phyloP scores from a whole-genome alignment of 2,797 vertebrate genomes.

The Urocyon cinereoargenteus region DNA sequence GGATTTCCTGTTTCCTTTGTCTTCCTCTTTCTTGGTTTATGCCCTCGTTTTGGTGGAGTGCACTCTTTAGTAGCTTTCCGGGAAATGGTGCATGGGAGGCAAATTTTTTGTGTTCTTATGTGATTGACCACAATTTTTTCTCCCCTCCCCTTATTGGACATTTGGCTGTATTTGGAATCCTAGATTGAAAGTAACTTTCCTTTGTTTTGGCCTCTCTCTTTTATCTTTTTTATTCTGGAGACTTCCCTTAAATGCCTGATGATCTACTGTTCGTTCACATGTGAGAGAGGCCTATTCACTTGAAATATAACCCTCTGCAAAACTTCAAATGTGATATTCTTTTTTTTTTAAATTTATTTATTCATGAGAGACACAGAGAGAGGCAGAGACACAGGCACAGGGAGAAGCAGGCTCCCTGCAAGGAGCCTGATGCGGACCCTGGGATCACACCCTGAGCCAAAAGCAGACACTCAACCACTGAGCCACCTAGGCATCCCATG shows the following conservation, averaged over 20 bases:
- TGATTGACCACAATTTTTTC: background rate
- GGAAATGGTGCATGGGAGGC: background rate
- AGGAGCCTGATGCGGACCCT: too few species aligned
- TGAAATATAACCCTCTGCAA: background rate
- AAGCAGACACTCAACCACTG: too few species aligned
- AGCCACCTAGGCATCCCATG: background rate
- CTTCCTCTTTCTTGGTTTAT: slow-evolving; percentile 17
- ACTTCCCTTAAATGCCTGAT: background rate
- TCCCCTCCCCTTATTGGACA: background rate
- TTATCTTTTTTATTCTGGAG: slow-evolving; percentile 3
- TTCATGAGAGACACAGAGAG: too few species aligned
- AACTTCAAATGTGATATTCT: background rate
- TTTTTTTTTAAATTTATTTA: too few species aligned
- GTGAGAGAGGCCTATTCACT: background rate
- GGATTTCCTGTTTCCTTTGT: background rate
- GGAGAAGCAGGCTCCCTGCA: too few species aligned
- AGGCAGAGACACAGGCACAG: too few species aligned
- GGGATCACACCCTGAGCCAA: too few species aligned
- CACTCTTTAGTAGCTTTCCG: background rate
- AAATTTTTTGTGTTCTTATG: background rate
- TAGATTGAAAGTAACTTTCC: background rate
- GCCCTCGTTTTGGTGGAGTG: background rate
- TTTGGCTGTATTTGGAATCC: slow-evolving; percentile 6
- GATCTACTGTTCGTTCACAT: background rate
- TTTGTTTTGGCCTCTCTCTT: background rate